A percentile compares a stretch with the other conserved stretches of the same genome.
Conservation (phyloP, 2,888 invertebrate species). For the Apantesis nais region DNA sequence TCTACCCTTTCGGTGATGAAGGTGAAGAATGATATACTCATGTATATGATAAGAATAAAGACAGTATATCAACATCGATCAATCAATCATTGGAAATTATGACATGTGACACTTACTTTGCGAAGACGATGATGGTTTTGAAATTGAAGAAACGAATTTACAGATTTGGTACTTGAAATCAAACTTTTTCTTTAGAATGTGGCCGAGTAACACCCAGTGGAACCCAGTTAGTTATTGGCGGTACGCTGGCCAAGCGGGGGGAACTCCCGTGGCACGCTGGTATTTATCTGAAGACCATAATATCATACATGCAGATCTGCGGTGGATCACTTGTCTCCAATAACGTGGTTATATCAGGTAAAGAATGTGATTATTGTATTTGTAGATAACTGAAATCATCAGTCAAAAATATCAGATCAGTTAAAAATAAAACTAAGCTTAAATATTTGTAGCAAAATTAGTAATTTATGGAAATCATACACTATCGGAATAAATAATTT, state of each 20-base stretch:
- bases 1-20: no score
- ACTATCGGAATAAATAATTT: neutral
- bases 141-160: neutral
- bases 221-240: neutral
- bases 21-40: no score
- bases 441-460: neutral
- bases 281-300: slow-evolving; percentile 27
- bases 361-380: neutral
- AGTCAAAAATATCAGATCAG: no score
- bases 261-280: slow-evolving; percentile 13
- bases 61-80: no score
- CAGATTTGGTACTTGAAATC: neutral
- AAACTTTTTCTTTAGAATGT: neutral
- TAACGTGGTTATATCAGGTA: slow-evolving; percentile 13
- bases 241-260: slow-evolving; percentile 5
- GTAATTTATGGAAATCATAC: neutral
- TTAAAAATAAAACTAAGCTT: neutral
- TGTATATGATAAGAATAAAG: no score
- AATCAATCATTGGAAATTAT: no score
- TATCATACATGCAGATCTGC: slow-evolving; percentile 4
- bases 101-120: no score
- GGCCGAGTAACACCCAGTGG: neutral
- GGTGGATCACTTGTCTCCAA: slow-evolving; percentile 8
- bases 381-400: no score
- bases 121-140: neutral